Conservation (phyloP, 2,797 vertebrate genomes). For the Sitta carolinensis region DNA sequence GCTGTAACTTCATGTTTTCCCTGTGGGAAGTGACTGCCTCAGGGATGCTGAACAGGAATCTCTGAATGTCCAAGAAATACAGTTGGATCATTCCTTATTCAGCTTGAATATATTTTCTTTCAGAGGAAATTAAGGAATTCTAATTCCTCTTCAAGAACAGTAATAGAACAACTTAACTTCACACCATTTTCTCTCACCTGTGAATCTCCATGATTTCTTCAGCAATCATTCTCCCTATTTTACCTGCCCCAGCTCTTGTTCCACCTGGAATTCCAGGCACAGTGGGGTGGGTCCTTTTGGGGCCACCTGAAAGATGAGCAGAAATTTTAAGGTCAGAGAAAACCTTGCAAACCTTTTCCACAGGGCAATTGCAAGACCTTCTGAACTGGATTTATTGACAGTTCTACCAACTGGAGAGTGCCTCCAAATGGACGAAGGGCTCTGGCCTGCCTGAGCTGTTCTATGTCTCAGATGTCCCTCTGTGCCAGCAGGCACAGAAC, state of each 20-base stretch:
- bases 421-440: not conserved
- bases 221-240: constrained; percentile 99
- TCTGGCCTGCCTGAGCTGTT: not conserved
- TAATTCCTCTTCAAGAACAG: not conserved
- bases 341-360: not conserved
- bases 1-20: not conserved
- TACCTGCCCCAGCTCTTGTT: constrained; percentile 94
- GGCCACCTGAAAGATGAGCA: constrained; percentile 79
- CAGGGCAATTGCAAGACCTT: not conserved
- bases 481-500: not conserved
- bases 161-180: not conserved
- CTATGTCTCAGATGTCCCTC: not conserved
- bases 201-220: constrained; percentile 99
- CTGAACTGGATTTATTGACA: not conserved
- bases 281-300: constrained; percentile 87
- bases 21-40: not conserved
- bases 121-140: not conserved
- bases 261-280: constrained; percentile 97
- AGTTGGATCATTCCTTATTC: not conserved
- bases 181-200: constrained; percentile 79
- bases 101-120: not conserved
- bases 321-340: not conserved
- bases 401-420: not conserved
- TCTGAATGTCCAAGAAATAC: not conserved
- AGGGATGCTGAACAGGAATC: not conserved